Base-by-base conservation (phyloP, 2,888 invertebrate species). In the Saturnia pavonia region DNA sequence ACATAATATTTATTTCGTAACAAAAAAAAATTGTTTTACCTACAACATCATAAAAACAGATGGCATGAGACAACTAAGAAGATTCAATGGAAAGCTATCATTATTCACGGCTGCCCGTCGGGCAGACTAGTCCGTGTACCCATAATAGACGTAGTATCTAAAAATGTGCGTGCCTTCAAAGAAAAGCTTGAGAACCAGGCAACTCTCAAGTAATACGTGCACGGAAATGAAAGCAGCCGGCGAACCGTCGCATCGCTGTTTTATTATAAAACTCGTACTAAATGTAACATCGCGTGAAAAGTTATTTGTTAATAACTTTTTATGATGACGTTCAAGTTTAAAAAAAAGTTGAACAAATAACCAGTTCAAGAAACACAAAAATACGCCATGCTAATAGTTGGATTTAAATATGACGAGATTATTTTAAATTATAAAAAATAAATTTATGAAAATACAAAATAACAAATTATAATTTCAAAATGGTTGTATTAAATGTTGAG, bases 151-250 rank as follows among this genome's bases (percentile, higher is more conserved):
- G 19, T 48, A 43, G 27, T 45, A 67, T 22, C 16, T 51, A n/a
- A 54, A 40, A 63, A 40, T 40, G 63, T 40, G 11, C 63, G 34
- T 16, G 22, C 57, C 48, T 65, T 68, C 60, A 43, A 45, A 70
- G 65, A 63, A 68, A 51, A n/a, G 27, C 45, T 42, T 40, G 60
- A 19, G 22, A 48, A 34, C 48, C 25, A 60, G 45, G 19, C 54
- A n/a, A 48, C 63, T 48, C 43, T 75, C 40, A 40, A 63, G 63
- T 77, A 74, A 78, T 77, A 83, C 82, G 83, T 82, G 80, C 75
- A 69, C 73, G 67, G 83, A 80, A 82, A 85, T 78, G 75, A 75
- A 81, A 82, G 79, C 73, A 77, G 78, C 73, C 66, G 63, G 48
- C 34, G 63, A 34, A 40, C 63, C 27, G 27, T 40, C 16, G 40